Evolutionary conservation across 2,888 invertebrate species (phyloP).

Genomic region (Agrochola lychnidis): DNA sequence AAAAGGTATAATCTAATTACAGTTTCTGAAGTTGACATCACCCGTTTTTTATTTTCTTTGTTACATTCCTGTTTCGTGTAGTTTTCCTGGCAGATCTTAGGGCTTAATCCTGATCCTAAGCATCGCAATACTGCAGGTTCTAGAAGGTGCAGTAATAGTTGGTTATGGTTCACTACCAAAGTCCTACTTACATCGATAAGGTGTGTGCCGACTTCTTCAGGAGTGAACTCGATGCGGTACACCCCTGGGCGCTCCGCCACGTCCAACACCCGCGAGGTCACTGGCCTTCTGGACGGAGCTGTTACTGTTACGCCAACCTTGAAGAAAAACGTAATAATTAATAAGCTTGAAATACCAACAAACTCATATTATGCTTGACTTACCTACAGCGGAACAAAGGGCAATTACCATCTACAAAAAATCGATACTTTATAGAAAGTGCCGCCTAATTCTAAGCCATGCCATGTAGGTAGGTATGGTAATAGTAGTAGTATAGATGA

Average conservation of each 20-base stretch:
- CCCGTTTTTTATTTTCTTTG: neutral
- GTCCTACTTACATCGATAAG: slow-evolving; percentile 94
- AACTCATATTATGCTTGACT: neutral
- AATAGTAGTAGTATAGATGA: no score
- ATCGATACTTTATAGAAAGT: no score
- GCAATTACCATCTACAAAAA: no score
- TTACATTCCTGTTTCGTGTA: neutral
- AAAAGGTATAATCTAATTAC: neutral
- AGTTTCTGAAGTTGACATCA: neutral
- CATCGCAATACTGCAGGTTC: neutral
- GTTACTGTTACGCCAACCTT: slow-evolving; percentile 92
- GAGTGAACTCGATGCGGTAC: slow-evolving; percentile 97
- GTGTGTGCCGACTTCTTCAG: slow-evolving; percentile 98
- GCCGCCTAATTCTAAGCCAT: no score
- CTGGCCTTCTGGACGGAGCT: slow-evolving; percentile 96
- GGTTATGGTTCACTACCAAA: neutral
- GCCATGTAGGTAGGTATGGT: no score
- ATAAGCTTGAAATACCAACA: neutral
- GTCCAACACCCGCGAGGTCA: slow-evolving; percentile 95
- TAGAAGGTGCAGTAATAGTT: neutral
- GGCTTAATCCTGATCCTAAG: neutral
- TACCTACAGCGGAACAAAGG: no score
- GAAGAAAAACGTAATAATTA: neutral
- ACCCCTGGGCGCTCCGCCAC: slow-evolving; percentile 95
- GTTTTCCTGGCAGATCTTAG: neutral